Evolutionary conservation across 2,797 vertebrate genomes (phyloP).

Genomic region (Gambelia wislizenii): DNA sequence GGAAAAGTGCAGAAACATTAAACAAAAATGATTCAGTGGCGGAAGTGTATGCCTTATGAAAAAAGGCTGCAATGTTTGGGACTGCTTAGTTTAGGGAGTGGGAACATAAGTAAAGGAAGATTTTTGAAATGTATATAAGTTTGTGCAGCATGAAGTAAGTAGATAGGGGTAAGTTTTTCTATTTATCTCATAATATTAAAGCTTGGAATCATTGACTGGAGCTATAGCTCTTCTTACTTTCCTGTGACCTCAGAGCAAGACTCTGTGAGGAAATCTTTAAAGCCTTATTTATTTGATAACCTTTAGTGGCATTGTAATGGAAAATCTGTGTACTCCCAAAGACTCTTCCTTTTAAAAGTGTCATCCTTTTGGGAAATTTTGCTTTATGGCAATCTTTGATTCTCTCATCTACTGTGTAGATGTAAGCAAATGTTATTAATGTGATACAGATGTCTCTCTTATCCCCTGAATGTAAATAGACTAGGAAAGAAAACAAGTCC

Average conservation of each 20-base stretch:
- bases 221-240: not conserved
- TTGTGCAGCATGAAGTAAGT: not conserved
- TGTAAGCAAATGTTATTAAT: constrained; percentile 32
- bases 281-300: constrained; percentile 32
- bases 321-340: constrained; percentile 41
- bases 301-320: not conserved
- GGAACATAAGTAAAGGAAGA: not conserved
- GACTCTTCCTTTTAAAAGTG: constrained; percentile 27
- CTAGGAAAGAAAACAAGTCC: constrained; percentile 27
- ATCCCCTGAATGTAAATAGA: not conserved
- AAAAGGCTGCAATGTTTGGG: not conserved
- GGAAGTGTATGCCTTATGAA: not conserved
- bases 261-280: not conserved
- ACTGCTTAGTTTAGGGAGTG: not conserved
- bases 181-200: not conserved
- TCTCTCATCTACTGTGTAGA: constrained; percentile 4
- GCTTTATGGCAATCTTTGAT: not conserved
- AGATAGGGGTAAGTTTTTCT: not conserved
- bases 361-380: constrained; percentile 16
- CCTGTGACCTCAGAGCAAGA: not conserved
- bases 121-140: too few relatives aligned
- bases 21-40: not conserved
- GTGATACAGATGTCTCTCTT: constrained; percentile 1
- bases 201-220: not conserved
- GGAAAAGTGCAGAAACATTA: not conserved